Conservation (phyloP, 2,888 invertebrate species). For the Cheilosia soror region DNA sequence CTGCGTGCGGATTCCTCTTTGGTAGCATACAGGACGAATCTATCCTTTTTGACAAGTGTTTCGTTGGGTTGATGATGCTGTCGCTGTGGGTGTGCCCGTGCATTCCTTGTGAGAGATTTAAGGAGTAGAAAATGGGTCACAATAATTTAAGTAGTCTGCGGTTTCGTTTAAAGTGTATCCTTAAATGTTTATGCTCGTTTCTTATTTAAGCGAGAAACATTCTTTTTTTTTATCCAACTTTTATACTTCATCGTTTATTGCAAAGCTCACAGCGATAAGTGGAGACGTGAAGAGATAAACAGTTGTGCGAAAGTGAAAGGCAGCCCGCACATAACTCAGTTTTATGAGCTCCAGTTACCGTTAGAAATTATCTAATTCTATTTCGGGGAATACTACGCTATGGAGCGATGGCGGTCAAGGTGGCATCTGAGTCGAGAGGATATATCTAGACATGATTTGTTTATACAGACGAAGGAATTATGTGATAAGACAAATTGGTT, state of each 20-base stretch:
- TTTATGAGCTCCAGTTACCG: slow-evolving; percentile 43
- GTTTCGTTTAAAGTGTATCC: slow-evolving; percentile 18
- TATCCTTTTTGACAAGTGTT: not conserved
- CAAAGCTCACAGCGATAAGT: not conserved
- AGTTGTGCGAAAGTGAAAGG: slow-evolving; percentile 1
- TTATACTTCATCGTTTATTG: not conserved
- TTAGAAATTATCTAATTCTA: slow-evolving; percentile 49
- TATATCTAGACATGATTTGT: slow-evolving; percentile 23
- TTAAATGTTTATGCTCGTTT: slow-evolving; percentile 27
- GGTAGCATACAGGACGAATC: not conserved
- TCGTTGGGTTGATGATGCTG: not conserved
- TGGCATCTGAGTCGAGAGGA: not conserved
- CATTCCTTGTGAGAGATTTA: slow-evolving; percentile 42
- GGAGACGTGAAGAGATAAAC: slow-evolving; percentile 8
- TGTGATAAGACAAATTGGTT: not conserved
- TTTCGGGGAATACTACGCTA: slow-evolving; percentile 1
- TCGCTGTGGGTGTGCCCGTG: not conserved
- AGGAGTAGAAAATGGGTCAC: slow-evolving; percentile 55
- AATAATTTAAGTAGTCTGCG: slow-evolving; percentile 54
- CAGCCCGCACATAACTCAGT: slow-evolving; percentile 13
- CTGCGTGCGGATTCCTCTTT: not conserved
- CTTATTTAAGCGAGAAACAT: not conserved
- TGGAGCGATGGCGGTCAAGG: not conserved
- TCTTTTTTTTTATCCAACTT: not conserved
- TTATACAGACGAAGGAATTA: not conserved